Percentiles rank a stretch among this genome's conserved stretches.
These are phyloP conservation scores for Crematogaster levior DNA, from an alignment of 2,888 invertebrate species.

Conservation along the genomic window DNA sequence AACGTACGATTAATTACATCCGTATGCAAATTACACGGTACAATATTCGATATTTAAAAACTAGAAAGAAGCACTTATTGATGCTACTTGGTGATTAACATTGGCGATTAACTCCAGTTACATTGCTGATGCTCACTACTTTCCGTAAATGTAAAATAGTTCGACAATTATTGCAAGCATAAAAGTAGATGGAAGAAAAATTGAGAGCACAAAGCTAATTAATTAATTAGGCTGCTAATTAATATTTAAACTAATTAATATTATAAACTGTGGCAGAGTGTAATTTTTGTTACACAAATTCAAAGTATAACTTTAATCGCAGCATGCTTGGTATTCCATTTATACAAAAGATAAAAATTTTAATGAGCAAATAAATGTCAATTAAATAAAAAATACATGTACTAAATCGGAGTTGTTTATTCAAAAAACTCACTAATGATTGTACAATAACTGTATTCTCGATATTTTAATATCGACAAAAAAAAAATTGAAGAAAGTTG, in stretches of 20 bases:
- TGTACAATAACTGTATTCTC: background rate
- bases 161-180: background rate
- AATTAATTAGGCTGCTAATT: background rate
- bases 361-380: background rate
- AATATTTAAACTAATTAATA: background rate
- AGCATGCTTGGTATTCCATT: background rate
- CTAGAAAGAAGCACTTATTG: background rate
- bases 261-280: background rate
- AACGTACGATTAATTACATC: background rate
- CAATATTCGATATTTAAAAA: background rate
- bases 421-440: background rate
- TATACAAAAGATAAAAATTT: background rate
- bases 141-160: background rate
- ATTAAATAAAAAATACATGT: background rate
- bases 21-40: background rate
- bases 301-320: background rate
- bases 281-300: background rate
- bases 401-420: constrained; percentile 1
- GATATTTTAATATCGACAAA: background rate
- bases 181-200: background rate
- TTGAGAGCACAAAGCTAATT: background rate
- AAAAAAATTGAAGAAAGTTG: background rate
- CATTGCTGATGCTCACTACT: background rate
- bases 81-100: background rate
- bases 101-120: too few species aligned